Evolutionary conservation across 2,888 invertebrate species (phyloP).

Genomic region (Mimas tiliae): DNA sequence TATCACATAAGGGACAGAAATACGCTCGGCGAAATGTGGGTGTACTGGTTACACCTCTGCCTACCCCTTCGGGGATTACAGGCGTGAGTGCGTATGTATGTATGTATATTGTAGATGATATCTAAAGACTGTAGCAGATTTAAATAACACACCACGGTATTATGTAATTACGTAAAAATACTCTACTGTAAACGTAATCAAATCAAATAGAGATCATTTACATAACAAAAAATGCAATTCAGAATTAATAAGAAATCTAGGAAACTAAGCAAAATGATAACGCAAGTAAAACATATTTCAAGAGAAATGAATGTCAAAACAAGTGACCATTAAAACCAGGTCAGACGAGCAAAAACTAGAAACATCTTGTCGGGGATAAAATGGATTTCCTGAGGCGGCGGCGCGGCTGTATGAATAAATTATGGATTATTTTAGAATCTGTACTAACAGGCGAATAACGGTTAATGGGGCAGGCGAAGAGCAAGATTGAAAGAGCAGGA

Average conservation of each 20-base stretch:
- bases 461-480: not conserved
- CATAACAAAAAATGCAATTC: no score
- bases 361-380: conserved; percentile 34
- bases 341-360: conserved; percentile 37
- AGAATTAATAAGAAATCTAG: not conserved
- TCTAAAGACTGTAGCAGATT: no score
- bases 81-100: no score
- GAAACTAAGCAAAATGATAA: not conserved
- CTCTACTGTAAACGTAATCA: no score
- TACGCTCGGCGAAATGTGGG: no score
- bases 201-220: no score
- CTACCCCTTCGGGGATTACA: no score
- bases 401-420: conserved; percentile 16
- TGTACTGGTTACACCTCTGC: no score
- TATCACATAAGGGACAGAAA: no score
- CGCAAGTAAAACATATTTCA: not conserved
- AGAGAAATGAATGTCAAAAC: not conserved
- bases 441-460: not conserved
- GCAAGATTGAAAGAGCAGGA: not conserved
- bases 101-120: no score
- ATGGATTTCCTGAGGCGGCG: conserved; percentile 25
- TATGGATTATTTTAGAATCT: conserved; percentile 12
- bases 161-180: no score
- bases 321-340: not conserved
- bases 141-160: no score